Base-by-base conservation (phyloP, 2,113 vertebrate genomes). In the Chionomys nivalis region DNA sequence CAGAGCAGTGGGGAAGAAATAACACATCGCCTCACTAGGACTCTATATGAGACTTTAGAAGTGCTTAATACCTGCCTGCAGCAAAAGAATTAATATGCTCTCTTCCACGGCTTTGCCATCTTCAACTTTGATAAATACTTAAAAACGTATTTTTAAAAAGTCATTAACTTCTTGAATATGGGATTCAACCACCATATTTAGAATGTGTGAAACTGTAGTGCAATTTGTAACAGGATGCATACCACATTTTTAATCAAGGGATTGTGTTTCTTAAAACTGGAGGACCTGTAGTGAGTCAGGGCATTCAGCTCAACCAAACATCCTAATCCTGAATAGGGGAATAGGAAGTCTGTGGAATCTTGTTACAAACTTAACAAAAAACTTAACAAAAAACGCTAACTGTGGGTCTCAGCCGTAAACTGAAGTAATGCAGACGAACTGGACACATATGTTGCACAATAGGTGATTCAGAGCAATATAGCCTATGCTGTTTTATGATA, bases 401-500 rank as follows among this genome's bases (percentile, higher is more conserved):
- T 98, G 97, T 96, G 98, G 98, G 98, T 98, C 98, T 98, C 95
- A 95, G 99, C 98, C 99, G 99, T 98, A 99, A 99, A 99, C 99
- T 99, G 98, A 99, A 99, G 98, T 99, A 99, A 99, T 99, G 98
- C 98, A 98, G 99, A 99, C 99, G 99, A 99, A 99, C 99, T 98
- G 99, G 98, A 99, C 98, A 99, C 99, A 99, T 99, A 99, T 99
- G 98, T 99, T 98, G 98, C 99, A 99, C 99, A 99, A 99, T 99
- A 99, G 99, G 99, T 99, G 99, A 98, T 99, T 99, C 98, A 99
- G 99, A 99, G 99, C 99, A 99, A 99, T 99, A 99, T 99, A 99
- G 99, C 99, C 99, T 98, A 98, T 99, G 98, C 98, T 99, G 99
- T 99, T 99, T 99, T 99, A 99, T 99, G 99, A 99, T 99, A 99